Base-by-base conservation (phyloP, 2,113 vertebrate species). In the Hystrix brachyura region DNA sequence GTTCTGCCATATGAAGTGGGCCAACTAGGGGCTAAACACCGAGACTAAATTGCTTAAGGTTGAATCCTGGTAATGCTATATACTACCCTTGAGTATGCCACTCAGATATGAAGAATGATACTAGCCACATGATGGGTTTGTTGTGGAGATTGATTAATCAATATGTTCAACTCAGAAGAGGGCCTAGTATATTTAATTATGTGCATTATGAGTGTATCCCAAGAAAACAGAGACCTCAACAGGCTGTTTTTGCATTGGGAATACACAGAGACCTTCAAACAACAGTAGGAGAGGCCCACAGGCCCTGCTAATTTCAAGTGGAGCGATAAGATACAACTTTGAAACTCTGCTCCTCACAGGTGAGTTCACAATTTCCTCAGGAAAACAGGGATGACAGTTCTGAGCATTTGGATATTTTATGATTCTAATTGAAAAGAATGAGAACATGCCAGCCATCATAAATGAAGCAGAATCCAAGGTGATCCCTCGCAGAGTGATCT, bases 381-480 rank as follows among this genome's bases (percentile, higher is more conserved):
- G 57, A 92, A 94, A 95, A 87, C 3, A 81, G 3, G 5, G 32
- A 34, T 95, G 95, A 92, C 82, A 96, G 59, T 76, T 87, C 67
- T 81, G 43, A 55, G 4, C 15, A 91, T 95, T 93, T 96, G 57
- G 93, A 91, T 81, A 87, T 59, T 82, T 89, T 95, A 7, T 86
- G 94, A 96, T 93, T 92, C 57, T 97, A 95, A 76, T 69, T 96
- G 95, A 46, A 94, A 46, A 86, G 51, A 97, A 93, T 90, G 81
- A 97, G 92, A 85, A 46, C 43, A 79, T 69, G 48, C 38, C 78
- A 90, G 60, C 65, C 84, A 46, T 81, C 57, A 94, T 34, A 53
- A 62, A 7, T 80, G 34, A 91, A 93, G 87, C 1, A 1, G 8
- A 91, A 96, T 89, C 38, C 69, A 92, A 96, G 62, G 57, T 92